Percentiles rank a stretch among this genome's conserved stretches.
These are phyloP conservation scores for Pan paniscus DNA, from an alignment of 2,113 vertebrate genomes.

Conservation along the genomic window DNA sequence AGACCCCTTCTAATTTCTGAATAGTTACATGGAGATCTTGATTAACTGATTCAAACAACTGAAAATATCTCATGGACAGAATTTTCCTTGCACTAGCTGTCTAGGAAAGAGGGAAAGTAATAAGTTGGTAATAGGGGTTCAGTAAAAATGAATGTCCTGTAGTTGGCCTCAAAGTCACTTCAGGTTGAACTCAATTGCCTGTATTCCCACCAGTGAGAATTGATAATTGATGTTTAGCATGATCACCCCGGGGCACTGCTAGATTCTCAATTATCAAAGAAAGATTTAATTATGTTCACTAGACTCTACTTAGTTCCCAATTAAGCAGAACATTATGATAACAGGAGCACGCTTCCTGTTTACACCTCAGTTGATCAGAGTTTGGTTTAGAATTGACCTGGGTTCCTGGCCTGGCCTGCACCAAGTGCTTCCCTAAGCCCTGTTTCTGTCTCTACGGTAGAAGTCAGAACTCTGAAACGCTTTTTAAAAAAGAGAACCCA, in stretches of 20 bases:
- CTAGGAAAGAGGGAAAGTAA: background rate
- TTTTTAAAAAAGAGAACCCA: background rate
- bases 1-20: background rate
- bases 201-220: background rate
- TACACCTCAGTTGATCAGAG: background rate
- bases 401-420: background rate
- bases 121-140: background rate
- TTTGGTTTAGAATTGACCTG: background rate
- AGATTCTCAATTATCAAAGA: slow-evolving; percentile 55
- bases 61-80: background rate
- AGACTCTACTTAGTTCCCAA: slow-evolving; percentile 39
- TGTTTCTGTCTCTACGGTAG: background rate
- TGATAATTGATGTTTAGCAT: slow-evolving; percentile 59
- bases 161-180: background rate
- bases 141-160: background rate
- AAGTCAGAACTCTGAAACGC: background rate
- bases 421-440: background rate
- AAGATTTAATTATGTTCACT: slow-evolving; percentile 64
- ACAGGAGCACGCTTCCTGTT: background rate
- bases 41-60: background rate
- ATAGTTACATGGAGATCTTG: background rate
- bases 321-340: slow-evolving; percentile 51
- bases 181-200: background rate
- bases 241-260: background rate
- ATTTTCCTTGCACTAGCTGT: background rate